Conservation (phyloP, 2,797 vertebrate genomes). For the Centroberyx gerrardi region DNA sequence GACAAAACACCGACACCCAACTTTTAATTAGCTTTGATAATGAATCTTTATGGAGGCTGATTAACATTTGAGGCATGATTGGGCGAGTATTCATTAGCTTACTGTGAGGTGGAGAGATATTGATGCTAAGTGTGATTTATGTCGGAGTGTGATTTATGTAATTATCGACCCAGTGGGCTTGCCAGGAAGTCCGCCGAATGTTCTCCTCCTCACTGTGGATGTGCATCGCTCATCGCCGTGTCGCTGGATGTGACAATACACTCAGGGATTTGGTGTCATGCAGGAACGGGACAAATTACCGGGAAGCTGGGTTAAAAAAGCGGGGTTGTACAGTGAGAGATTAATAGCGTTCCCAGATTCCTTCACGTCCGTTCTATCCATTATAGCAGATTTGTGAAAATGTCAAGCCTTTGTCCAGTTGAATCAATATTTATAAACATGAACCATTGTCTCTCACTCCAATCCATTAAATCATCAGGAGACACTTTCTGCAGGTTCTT, state of each 20-base stretch:
- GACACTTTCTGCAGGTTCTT: neutral
- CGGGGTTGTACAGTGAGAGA: neutral
- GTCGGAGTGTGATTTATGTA: conserved; percentile 29
- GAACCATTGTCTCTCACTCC: neutral
- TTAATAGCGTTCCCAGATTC: neutral
- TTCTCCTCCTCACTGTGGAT: neutral
- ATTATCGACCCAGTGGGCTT: conserved; percentile 23
- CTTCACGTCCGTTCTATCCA: neutral
- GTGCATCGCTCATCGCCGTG: conserved; percentile 5
- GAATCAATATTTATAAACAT: neutral
- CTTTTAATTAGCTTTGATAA: conserved; percentile 62
- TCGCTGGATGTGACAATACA: neutral
- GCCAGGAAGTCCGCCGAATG: conserved; percentile 16
- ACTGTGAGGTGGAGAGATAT: conserved; percentile 20
- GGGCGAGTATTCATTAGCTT: conserved; percentile 37
- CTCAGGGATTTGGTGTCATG: neutral
- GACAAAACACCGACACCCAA: conserved; percentile 35
- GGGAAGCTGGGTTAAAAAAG: neutral
- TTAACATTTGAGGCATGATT: conserved; percentile 45
- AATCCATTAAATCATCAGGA: neutral
- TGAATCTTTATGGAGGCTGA: conserved; percentile 48
- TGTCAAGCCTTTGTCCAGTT: neutral
- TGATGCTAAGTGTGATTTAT: conserved; percentile 44
- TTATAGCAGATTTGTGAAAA: neutral
- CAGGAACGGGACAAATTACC: neutral